These are phyloP conservation scores for Drosophila tristis DNA, from an alignment of 1,140 invertebrate genomes.

Conservation along the genomic window DNA sequence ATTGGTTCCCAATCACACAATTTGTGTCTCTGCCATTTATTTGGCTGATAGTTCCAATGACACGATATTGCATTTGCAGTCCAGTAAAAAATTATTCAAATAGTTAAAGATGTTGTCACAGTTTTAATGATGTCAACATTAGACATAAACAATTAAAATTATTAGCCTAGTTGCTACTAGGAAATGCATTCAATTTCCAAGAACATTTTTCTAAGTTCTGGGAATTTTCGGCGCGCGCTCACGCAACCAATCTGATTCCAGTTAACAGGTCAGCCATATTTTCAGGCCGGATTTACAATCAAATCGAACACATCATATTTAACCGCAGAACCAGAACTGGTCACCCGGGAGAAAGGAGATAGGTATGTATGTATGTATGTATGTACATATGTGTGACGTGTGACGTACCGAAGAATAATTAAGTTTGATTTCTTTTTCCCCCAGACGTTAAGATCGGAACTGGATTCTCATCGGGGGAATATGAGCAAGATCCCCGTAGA, in stretches of 20 bases:
- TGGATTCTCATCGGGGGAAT: too few relatives aligned
- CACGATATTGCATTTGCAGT: too few relatives aligned
- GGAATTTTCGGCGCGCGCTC: conserved; percentile 29
- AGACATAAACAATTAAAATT: not conserved
- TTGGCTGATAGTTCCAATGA: too few relatives aligned
- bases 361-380: not conserved
- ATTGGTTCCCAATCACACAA: too few relatives aligned
- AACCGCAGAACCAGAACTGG: conserved; percentile 46
- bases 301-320: not conserved
- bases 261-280: conserved; percentile 25
- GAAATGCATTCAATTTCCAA: conserved; percentile 17
- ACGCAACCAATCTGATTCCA: conserved; percentile 5
- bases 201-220: conserved; percentile 13
- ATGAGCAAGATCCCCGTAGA: conserved; percentile 18
- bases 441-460: conserved; percentile 48
- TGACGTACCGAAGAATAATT: conserved; percentile 18
- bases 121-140: not conserved
- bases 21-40: too few relatives aligned
- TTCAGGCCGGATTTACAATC: not conserved
- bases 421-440: conserved; percentile 63
- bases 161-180: not conserved
- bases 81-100: too few relatives aligned
- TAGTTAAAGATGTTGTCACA: not conserved
- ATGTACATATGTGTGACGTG: conserved; percentile 11
- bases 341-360: conserved; percentile 11